Percentiles rank a stretch among this genome's conserved stretches.
phyloP scores from a whole-genome alignment of 2,797 vertebrate genomes.

The Cirrhinus mrigala region DNA sequence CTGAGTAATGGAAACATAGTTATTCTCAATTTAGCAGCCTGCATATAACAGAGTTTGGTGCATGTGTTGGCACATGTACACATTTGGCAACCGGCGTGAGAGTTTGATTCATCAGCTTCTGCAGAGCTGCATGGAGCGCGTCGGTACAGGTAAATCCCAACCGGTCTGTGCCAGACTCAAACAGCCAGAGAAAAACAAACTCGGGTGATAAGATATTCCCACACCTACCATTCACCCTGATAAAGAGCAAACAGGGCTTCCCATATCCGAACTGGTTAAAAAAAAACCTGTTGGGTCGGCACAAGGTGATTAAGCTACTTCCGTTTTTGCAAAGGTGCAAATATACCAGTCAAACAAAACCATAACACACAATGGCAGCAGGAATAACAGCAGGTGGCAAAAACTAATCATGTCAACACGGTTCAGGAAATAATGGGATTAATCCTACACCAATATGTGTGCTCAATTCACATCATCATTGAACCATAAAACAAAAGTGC shows the following conservation, averaged over 20 bases:
- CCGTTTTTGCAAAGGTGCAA: slow-evolving; percentile 27
- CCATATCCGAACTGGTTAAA: background rate
- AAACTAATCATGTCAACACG: slow-evolving; percentile 30
- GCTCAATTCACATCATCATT: slow-evolving; percentile 6
- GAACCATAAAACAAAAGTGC: slow-evolving; percentile 50
- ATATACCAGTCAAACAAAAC: slow-evolving; percentile 34
- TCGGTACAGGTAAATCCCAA: slow-evolving; percentile 40
- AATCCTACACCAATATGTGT: background rate
- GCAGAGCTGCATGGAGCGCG: slow-evolving; percentile 15
- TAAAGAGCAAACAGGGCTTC: slow-evolving; percentile 41
- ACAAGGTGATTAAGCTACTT: slow-evolving; percentile 17
- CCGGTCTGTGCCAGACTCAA: slow-evolving; percentile 30
- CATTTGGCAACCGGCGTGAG: background rate
- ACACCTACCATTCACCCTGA: slow-evolving; percentile 30
- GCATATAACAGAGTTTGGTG: background rate
- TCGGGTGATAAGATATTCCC: slow-evolving; percentile 55
- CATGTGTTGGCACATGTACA: slow-evolving; percentile 21
- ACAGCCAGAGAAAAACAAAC: slow-evolving; percentile 51
- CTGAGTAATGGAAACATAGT: too few relatives aligned
- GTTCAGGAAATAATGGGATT: slow-evolving; percentile 33
- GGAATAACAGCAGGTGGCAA: slow-evolving; percentile 19
- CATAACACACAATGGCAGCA: slow-evolving; percentile 17
- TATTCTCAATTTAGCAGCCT: background rate
- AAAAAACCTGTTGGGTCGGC: background rate
- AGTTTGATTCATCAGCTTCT: slow-evolving; percentile 13